Evolutionary conservation across 2,113 vertebrate genomes (phyloP).

Genomic region (Cercocebus atys): DNA sequence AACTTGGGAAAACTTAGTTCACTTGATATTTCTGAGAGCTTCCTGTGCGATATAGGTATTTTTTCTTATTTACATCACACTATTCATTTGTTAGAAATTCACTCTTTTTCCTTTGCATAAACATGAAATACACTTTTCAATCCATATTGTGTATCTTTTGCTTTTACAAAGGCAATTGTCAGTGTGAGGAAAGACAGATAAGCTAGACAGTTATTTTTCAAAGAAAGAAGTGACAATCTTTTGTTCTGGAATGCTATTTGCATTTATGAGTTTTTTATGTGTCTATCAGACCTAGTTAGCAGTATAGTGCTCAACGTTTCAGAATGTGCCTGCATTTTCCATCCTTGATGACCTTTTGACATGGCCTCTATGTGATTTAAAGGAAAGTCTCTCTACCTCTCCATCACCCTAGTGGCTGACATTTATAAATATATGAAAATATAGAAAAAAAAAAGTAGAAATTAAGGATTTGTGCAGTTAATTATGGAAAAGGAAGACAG

Average conservation of each 20-base stretch:
- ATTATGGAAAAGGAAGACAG: background rate
- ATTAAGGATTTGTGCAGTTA: background rate
- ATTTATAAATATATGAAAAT: background rate
- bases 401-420: background rate
- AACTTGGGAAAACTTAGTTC: background rate
- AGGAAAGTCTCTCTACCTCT: background rate
- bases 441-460: background rate
- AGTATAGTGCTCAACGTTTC: background rate
- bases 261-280: constrained; percentile 50
- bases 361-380: background rate
- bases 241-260: constrained; percentile 67
- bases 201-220: constrained; percentile 73
- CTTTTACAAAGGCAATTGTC: constrained; percentile 78
- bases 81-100: constrained; percentile 17
- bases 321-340: background rate
- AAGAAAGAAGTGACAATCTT: constrained; percentile 67
- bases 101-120: constrained; percentile 52
- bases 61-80: background rate
- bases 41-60: background rate
- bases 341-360: constrained; percentile 3
- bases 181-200: constrained; percentile 74
- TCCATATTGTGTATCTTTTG: constrained; percentile 17
- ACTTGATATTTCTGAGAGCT: background rate
- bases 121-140: constrained; percentile 47
- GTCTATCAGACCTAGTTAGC: background rate